These are phyloP conservation scores for Lacerta bilineata DNA, from an alignment of 2,797 vertebrate genomes.

Conservation along the genomic window DNA sequence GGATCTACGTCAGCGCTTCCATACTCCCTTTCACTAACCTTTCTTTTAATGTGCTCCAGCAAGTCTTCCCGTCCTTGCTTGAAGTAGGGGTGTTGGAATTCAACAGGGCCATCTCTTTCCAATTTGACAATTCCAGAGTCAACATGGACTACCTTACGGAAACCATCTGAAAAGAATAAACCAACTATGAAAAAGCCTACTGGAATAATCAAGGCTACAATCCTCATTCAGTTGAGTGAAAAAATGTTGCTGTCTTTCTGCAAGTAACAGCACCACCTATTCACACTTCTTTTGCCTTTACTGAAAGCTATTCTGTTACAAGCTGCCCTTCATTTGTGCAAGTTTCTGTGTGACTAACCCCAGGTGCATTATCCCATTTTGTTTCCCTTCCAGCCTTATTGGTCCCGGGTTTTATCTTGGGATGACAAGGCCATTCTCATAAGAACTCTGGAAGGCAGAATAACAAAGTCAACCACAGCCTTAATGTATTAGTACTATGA, in stretches of 20 bases:
- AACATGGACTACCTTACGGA: conserved; percentile 95
- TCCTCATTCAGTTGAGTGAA: background rate
- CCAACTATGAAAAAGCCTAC: background rate
- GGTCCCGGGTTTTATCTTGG: background rate
- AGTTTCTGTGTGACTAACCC: background rate
- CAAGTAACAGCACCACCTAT: background rate
- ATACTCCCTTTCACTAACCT: conserved; percentile 82
- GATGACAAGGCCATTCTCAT: background rate
- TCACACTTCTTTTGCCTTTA: background rate
- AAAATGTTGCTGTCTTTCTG: background rate
- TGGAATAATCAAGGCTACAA: background rate
- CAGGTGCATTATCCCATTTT: background rate
- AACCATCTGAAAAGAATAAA: conserved; percentile 87
- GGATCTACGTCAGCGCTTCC: background rate
- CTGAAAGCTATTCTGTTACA: background rate
- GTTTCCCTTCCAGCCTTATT: background rate
- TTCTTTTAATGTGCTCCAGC: conserved; percentile 96
- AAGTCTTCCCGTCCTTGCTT: conserved; percentile 94
- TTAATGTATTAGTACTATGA: background rate
- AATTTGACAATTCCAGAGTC: conserved; percentile 93
- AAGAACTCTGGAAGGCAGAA: background rate
- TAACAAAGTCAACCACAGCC: background rate
- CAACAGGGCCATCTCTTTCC: conserved; percentile 92
- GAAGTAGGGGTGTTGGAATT: conserved; percentile 96
- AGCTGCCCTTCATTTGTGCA: conserved; percentile 1